Evolutionary conservation across 2,113 vertebrate genomes (phyloP), one percentile per base, ranked within the genome.

Genomic region (Rhinolophus ferrumequinum): DNA sequence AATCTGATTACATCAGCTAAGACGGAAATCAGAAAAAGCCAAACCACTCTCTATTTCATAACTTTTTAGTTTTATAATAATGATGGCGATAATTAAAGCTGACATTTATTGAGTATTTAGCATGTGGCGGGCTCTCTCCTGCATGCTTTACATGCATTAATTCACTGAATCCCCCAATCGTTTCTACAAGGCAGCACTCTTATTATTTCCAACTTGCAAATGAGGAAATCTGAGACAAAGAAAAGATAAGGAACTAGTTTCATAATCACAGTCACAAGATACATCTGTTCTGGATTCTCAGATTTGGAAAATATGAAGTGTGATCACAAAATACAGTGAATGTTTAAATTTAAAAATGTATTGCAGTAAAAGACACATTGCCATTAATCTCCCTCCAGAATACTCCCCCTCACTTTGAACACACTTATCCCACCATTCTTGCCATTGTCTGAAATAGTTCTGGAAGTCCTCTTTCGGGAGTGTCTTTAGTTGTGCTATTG

Each of bases 1-100:
- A 94, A 86, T 85, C 77, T 75, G 33, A 94, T 93, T 64, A 79
- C 15, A 58, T 95, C 52, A 96, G 64, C 22, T n/a, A 96, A 93
- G 26, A 72, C 47, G 33, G 30, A 80, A 96, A 94, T 89, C 54
- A 70, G 54, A 91, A 89, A 91, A 89, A 73, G 4, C 3, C 72
- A 91, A 83, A 76, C 44, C 33, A 70, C 16, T 91, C 87, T 83
- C 52, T n/a, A 87, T 90, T 95, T 94, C n/a, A 15, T 54, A 93
- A 86, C 12, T 56, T 92, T 88, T 82, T 86, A 81, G 11, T 73
- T 95, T 96, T 66, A 89, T 64, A 85, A n/a, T 88, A 91, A 95
- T 72, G 11, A 28, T 72, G 15, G 22, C 0, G 12, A 73, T 96
- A 62, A 88, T 79, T 58, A 93, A 83, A 88, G 28, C 47, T 75